Base-by-base conservation (phyloP, 1,140 invertebrate genomes). In the Heliconius melpomene region DNA sequence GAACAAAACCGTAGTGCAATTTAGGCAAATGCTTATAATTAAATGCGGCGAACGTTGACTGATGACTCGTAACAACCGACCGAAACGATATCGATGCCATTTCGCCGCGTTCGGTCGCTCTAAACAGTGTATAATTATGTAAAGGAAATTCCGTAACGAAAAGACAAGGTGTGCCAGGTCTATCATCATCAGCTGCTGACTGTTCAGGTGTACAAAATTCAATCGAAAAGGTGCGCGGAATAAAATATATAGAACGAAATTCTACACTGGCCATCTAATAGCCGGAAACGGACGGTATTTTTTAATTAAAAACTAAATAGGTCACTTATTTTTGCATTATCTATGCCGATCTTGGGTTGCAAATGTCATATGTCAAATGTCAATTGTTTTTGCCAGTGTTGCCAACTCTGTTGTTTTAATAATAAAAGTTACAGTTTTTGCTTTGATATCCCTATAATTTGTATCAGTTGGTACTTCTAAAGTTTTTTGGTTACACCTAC, bases 141-240 rank as follows among this genome's bases (percentile, higher is more conserved):
- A 86, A 85, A 90, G 87, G 88, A 90, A 91, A 90, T 90, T 91
- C 89, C 87, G 86, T 88, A 93, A 92, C 91, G 87, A 91, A 93
- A 89, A 87, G 87, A 89, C 91, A 93, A 93, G 91, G 92, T 93
- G 92, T 90, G 79, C 80, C 80, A 70, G 75, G 81, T 85, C 82
- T 89, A 85, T 84, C 83, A 77, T 84, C 80, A 89, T 91, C 89
- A 92, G 90, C 90, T 91, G 90, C 88, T 84, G 84, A 84, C 84
- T 78, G 82, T 89, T 93, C 91, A 93, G 92, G 90, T 91, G 91
- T 86, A 85, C 87, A 79, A 91, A 89, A 86, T 91, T 92, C 88
- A 85, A 90, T 83, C 82, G 86, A 83, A 92, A 93, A 93, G 92
- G 92, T 93, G 92, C 89, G 84, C 85, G 80, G 82, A 84, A 88